These are phyloP conservation scores for Oscheius sp. DNA, from an alignment of 2,888 invertebrate species.

Conservation along the genomic window DNA sequence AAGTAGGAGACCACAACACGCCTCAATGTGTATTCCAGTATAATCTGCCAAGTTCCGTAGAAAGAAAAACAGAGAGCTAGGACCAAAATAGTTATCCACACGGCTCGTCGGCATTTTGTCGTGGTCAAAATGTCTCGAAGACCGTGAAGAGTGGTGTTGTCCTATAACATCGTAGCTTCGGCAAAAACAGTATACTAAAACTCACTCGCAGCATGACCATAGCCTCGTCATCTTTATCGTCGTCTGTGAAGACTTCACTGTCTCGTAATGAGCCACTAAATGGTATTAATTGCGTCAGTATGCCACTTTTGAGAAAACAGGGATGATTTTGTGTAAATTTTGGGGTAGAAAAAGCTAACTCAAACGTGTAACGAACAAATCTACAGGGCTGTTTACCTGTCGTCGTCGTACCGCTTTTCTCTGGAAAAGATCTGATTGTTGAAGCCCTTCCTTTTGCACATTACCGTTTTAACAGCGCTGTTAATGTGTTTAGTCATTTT, in stretches of 20 bases:
- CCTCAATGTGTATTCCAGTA: conserved; percentile 49
- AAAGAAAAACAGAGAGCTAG: conserved; percentile 48
- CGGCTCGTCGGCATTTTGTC: conserved; percentile 37
- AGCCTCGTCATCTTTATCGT: conserved; percentile 50
- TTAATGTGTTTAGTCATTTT: too few species aligned
- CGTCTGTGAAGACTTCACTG: conserved; percentile 36
- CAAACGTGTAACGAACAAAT: too few species aligned
- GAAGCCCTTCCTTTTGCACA: too few species aligned
- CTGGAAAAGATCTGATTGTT: too few species aligned
- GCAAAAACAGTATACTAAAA: conserved; percentile 37
- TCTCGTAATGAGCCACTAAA: conserved; percentile 36
- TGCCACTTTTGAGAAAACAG: too few species aligned
- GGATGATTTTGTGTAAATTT: too few species aligned
- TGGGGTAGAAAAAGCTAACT: too few species aligned
- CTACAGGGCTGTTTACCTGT: too few species aligned
- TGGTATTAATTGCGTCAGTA: background rate
- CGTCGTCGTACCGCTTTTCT: too few species aligned
- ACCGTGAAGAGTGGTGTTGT: conserved; percentile 63
- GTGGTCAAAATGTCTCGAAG: conserved; percentile 57
- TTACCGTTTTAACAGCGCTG: too few species aligned
- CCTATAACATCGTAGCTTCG: conserved; percentile 37
- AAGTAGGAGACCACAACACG: conserved; percentile 66
- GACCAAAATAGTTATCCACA: conserved; percentile 58
- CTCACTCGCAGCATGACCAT: conserved; percentile 44
- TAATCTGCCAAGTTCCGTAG: conserved; percentile 55